A percentile compares a stretch with the other conserved stretches of the same genome.
Conservation (phyloP, 2,888 invertebrate species). For the Cryptophagus acutangulus region DNA sequence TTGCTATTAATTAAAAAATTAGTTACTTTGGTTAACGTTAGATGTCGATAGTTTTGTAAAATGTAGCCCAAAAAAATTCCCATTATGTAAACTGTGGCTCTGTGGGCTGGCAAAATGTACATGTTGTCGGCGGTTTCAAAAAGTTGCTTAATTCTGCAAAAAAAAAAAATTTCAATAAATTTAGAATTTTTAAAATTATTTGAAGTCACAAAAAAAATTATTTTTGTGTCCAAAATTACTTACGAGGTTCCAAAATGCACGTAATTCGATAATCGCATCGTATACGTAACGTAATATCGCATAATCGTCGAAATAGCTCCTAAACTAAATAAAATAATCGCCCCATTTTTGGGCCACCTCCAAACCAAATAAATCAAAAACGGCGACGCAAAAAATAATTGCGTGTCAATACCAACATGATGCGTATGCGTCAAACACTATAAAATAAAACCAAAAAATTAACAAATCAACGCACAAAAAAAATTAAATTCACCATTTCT, state of each 20-base stretch:
- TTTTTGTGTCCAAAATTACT: no score
- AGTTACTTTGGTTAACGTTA: conserved; percentile 51
- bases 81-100: conserved; percentile 65
- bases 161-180: conserved; percentile 16
- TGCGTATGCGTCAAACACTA: conserved; percentile 69
- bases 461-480: no score
- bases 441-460: conserved; percentile 28
- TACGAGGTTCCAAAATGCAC: conserved; percentile 66
- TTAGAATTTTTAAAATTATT: no score
- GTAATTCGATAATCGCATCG: conserved; percentile 58
- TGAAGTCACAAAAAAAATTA: no score
- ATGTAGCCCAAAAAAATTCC: conserved; percentile 60
- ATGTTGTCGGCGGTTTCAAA: conserved; percentile 65
- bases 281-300: conserved; percentile 59
- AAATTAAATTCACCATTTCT: no score
- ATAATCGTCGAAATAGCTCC: conserved; percentile 56
- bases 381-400: conserved; percentile 61
- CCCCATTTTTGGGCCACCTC: conserved; percentile 57
- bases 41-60: conserved; percentile 49
- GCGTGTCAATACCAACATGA: conserved; percentile 67
- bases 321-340: conserved; percentile 46
- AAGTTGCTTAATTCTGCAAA: conserved; percentile 56
- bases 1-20: no score
- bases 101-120: conserved; percentile 62
- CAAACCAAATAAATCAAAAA: conserved; percentile 55